Percentiles rank a stretch among this genome's conserved stretches.
These are phyloP conservation scores for Pachliopta kotzebuea DNA, from an alignment of 2,888 invertebrate species.

Conservation along the genomic window DNA sequence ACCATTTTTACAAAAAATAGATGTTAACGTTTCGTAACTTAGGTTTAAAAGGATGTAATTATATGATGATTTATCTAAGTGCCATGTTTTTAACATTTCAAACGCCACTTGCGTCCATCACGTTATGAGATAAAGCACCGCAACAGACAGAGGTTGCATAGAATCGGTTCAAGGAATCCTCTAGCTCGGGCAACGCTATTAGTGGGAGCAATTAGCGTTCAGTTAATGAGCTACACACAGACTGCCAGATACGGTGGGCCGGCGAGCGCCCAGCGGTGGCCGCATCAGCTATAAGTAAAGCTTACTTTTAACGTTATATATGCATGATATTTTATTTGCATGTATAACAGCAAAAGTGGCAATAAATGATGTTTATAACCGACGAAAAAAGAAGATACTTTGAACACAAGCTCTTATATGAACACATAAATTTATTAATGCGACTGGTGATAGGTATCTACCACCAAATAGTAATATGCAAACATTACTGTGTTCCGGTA, in stretches of 20 bases:
- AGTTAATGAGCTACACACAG: slow-evolving; percentile 26
- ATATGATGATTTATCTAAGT: background rate
- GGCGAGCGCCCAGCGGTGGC: slow-evolving; percentile 38
- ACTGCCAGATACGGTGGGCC: slow-evolving; percentile 47
- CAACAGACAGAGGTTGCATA: slow-evolving; percentile 32
- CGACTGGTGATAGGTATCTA: no score
- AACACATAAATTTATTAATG: no score
- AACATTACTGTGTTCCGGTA: no score
- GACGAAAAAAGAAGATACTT: no score
- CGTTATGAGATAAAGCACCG: slow-evolving; percentile 3
- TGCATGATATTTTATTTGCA: no score
- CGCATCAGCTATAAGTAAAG: slow-evolving; percentile 43
- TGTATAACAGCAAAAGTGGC: no score
- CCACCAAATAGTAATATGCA: no score
- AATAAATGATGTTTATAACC: no score
- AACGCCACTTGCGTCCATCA: background rate
- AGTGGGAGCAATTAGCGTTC: slow-evolving; percentile 42
- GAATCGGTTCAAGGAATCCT: slow-evolving; percentile 72
- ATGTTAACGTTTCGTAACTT: background rate
- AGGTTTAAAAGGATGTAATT: background rate
- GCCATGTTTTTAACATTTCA: background rate
- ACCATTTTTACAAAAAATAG: background rate
- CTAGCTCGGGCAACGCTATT: slow-evolving; percentile 63
- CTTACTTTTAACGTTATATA: no score
- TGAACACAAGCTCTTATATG: no score